Percentiles rank a stretch among this genome's conserved stretches.
Evolutionary conservation across 2,888 invertebrate species (phyloP).

Genomic region (Cryptosula pallasiana): DNA sequence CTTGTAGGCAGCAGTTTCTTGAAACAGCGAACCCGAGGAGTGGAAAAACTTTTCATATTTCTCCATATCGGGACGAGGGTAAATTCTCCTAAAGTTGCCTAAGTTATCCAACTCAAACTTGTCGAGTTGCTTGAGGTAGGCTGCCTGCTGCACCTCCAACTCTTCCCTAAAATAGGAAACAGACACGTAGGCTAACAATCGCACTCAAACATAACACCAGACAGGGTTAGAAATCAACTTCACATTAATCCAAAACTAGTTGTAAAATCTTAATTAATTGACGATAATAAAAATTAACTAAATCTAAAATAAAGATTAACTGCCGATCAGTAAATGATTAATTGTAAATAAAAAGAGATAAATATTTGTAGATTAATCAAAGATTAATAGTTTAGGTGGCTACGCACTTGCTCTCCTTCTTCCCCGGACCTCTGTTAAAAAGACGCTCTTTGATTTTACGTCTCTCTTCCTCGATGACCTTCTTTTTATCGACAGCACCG

Average conservation of each 20-base stretch:
- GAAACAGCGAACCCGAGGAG: slow-evolving; percentile 51
- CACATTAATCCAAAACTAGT: too few species aligned
- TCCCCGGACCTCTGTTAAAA: slow-evolving; percentile 41
- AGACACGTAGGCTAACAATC: not conserved
- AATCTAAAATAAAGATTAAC: too few species aligned
- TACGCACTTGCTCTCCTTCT: slow-evolving; percentile 49
- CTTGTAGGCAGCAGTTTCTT: slow-evolving; percentile 53
- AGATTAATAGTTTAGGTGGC: not conserved
- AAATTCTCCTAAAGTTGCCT: slow-evolving; percentile 53
- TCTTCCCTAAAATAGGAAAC: slow-evolving; percentile 45
- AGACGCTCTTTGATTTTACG: slow-evolving; percentile 50
- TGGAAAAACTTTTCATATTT: slow-evolving; percentile 53
- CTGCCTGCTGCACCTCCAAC: slow-evolving; percentile 46
- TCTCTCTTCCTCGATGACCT: slow-evolving; percentile 51
- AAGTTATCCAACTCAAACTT: slow-evolving; percentile 49
- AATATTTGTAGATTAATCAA: too few species aligned
- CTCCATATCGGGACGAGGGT: slow-evolving; percentile 42
- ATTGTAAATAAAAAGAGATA: too few species aligned
- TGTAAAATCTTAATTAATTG: too few species aligned
- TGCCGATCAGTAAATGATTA: too few species aligned
- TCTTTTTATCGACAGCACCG: slow-evolving; percentile 47
- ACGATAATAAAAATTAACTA: too few species aligned
- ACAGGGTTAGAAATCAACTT: too few species aligned
- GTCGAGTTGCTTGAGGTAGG: slow-evolving; percentile 46
- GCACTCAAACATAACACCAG: not conserved